Conservation (phyloP, 2,113 vertebrate species). For the Mormyrus iriodes region DNA sequence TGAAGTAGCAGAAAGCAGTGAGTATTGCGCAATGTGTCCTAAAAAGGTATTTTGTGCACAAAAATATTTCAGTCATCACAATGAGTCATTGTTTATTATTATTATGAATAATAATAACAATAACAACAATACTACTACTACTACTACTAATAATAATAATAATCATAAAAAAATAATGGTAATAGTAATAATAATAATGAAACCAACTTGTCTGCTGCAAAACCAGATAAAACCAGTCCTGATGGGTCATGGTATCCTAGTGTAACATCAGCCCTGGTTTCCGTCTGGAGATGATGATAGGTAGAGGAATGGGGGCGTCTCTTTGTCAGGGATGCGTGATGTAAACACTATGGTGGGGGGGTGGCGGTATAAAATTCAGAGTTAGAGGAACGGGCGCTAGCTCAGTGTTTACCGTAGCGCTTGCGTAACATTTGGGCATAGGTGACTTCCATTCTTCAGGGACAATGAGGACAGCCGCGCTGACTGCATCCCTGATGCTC, state of each 20-base stretch:
- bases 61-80: not conserved
- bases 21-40: not conserved
- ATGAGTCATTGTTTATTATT: not conserved
- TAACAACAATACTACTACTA: too few species aligned
- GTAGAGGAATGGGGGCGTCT: slow-evolving; percentile 10
- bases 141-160: not conserved
- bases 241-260: not conserved
- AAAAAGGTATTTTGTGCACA: not conserved
- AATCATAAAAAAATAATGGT: not conserved
- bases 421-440: slow-evolving; percentile 18
- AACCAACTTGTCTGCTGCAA: not conserved
- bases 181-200: not conserved
- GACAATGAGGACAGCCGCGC: slow-evolving; percentile 51
- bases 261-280: not conserved
- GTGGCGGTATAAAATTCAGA: slow-evolving; percentile 16
- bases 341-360: not conserved
- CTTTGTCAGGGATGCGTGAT: not conserved
- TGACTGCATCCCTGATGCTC: slow-evolving; percentile 42
- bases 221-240: not conserved
- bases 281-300: slow-evolving; percentile 12
- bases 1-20: not conserved
- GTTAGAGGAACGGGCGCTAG: slow-evolving; percentile 5
- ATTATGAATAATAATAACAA: too few species aligned
- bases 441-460: slow-evolving; percentile 21
- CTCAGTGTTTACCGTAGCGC: not conserved